phyloP scores from a whole-genome alignment of 1,140 invertebrate species.

The Hestina assimilis region DNA sequence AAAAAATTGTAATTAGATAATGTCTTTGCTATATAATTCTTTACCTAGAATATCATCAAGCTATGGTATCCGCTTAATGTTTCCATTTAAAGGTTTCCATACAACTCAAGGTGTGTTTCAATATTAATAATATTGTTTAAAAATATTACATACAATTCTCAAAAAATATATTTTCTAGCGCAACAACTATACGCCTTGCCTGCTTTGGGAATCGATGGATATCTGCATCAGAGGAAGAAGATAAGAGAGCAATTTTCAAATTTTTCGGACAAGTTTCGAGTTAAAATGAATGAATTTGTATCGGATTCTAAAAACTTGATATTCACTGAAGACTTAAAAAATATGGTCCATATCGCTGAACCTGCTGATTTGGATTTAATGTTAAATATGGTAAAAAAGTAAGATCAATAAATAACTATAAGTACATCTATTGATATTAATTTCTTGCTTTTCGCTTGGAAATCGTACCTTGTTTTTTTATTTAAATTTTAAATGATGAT shows the following conservation, averaged over 20 bases:
- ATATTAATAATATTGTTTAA: not conserved
- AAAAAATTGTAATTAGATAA: constrained; percentile 11
- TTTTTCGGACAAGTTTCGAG: constrained; percentile 81
- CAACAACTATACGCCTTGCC: constrained; percentile 75
- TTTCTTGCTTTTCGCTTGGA: no score
- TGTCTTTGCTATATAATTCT: constrained; percentile 50
- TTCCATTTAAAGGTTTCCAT: constrained; percentile 38
- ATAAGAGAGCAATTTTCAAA: constrained; percentile 79
- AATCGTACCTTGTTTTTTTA: no score
- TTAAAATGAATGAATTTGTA: constrained; percentile 83
- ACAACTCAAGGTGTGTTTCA: constrained; percentile 35
- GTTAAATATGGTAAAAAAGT: constrained; percentile 84
- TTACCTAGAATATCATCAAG: constrained; percentile 34
- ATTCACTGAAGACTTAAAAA: constrained; percentile 92
- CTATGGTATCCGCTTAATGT: constrained; percentile 35
- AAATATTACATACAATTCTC: not conserved
- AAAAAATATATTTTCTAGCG: constrained; percentile 35
- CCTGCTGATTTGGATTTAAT: constrained; percentile 83
- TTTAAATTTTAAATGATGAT: not conserved
- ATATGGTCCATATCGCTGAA: constrained; percentile 85
- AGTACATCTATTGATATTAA: no score
- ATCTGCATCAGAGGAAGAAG: constrained; percentile 74
- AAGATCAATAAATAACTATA: constrained; percentile 71
- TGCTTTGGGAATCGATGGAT: constrained; percentile 81
- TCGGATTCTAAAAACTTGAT: constrained; percentile 81